Percentiles rank a stretch among this genome's conserved stretches.
Evolutionary conservation across 2,888 invertebrate genomes (phyloP).

Genomic region (Coenonympha arcania): DNA sequence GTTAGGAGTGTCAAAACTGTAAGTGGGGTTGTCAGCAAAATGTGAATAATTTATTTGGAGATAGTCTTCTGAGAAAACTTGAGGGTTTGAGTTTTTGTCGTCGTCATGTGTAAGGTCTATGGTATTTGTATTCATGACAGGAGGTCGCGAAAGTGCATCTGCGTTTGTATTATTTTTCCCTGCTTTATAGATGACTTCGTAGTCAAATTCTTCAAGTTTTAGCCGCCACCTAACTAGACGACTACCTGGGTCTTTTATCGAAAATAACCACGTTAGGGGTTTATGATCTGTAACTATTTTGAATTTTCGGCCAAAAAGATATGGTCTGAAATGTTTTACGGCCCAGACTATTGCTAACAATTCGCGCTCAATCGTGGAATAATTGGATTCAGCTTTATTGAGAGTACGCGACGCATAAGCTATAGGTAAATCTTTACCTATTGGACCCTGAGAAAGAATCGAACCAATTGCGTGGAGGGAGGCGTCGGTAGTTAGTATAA

Average conservation of each 20-base stretch:
- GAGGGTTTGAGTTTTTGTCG: not conserved
- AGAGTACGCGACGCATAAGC: not conserved
- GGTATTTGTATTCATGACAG: constrained; percentile 24
- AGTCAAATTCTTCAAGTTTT: not conserved
- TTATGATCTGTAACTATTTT: constrained; percentile 25
- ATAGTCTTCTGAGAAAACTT: constrained; percentile 18
- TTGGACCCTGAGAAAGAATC: not conserved
- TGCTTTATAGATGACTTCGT: constrained; percentile 1
- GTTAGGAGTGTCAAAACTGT: constrained; percentile 24
- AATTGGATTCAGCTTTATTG: not conserved
- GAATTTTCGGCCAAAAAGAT: constrained; percentile 20
- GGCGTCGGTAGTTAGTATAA: too few species aligned
- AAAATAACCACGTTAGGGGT: constrained; percentile 23
- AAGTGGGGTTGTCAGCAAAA: constrained; percentile 7
- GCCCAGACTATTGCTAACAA: constrained; percentile 21
- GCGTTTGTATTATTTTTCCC: constrained; percentile 25
- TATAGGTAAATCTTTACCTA: not conserved
- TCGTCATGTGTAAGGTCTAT: constrained; percentile 10
- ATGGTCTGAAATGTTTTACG: constrained; percentile 25
- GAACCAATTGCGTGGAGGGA: too few species aligned
- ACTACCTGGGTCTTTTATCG: constrained; percentile 15
- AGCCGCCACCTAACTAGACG: not conserved
- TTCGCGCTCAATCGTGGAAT: not conserved
- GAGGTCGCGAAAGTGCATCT: constrained; percentile 31
- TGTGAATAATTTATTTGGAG: constrained; percentile 25